Evolutionary conservation across 2,888 invertebrate species (phyloP), one percentile per base, ranked within the genome.

Genomic region (Temnothorax rugatulus): DNA sequence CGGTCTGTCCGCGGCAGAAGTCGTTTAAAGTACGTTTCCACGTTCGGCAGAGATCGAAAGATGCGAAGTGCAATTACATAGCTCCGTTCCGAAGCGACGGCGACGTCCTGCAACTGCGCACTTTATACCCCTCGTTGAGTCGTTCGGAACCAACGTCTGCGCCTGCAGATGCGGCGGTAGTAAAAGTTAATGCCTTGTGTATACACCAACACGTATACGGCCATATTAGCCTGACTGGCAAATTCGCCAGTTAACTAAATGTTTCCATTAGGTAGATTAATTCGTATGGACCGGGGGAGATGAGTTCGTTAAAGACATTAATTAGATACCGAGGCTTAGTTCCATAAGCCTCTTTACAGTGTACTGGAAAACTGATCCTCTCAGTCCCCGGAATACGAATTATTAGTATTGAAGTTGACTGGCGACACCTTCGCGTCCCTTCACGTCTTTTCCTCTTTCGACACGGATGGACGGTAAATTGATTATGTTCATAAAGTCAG

Each of bases 1-100:
- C 47, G 84, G 81, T 82, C 90, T 90, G 88, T 88, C 85, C 81
- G 66, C 50, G 63, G 74, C 90, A 90, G 88, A 86, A 89, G 75
- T 88, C 89, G 83, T 87, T 90, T 86, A 88, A 90, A 84, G 84
- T 82, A 87, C 84, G 61, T 86, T 64, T 82, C 79, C 34, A 69
- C 82, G 82, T 79, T 81, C 76, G 85, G 75, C 59, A 73, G 34
- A 61, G 59, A 81, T 81, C 79, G 73, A 73, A 81, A 73, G 52
- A 81, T 38, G 59, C 74, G 38, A 47, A 59, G 59, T 8, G 47
- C 59, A 81, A 81, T 81, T 81, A 73, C 44, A 44, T 34, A 79
- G 57, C 59, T 73, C 44, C 68, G 68, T 25, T 13, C 68, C 54
- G 54, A 4, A 41, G 52, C 47, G 13, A 38, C 29, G 29, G 52